Conservation (phyloP, 2,113 vertebrate species). For the Bambusicola thoracicus region DNA sequence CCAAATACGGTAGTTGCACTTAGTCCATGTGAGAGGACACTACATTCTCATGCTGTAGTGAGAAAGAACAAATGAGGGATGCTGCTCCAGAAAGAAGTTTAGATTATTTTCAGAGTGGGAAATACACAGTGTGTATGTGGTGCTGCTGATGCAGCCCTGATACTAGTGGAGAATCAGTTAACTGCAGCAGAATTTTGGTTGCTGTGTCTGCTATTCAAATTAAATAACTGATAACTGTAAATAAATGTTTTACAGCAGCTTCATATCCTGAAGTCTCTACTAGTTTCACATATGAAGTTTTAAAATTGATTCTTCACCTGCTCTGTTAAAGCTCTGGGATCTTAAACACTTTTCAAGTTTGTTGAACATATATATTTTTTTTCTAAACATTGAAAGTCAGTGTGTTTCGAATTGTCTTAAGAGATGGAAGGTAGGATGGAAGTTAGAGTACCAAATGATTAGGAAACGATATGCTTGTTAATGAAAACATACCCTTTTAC, state of each 20-base stretch:
- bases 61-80: constrained; percentile 21
- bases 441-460: neutral
- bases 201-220: neutral
- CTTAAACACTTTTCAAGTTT: neutral
- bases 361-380: neutral
- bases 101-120: neutral
- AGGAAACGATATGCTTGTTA: neutral
- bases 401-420: neutral
- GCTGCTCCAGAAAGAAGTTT: neutral
- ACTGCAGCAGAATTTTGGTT: neutral
- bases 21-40: neutral
- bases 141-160: neutral
- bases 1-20: constrained; percentile 2
- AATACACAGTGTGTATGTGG: neutral
- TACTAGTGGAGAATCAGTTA: neutral
- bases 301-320: neutral
- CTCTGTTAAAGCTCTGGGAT: neutral
- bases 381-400: neutral
- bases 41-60: neutral
- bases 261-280: neutral
- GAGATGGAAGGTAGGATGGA: neutral
- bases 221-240: neutral
- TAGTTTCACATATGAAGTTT: neutral
- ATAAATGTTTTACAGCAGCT: neutral
- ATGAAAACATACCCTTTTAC: neutral